Evolutionary conservation across 2,797 vertebrate species (phyloP).

Genomic region (Cryptoblepharus egeriae): DNA sequence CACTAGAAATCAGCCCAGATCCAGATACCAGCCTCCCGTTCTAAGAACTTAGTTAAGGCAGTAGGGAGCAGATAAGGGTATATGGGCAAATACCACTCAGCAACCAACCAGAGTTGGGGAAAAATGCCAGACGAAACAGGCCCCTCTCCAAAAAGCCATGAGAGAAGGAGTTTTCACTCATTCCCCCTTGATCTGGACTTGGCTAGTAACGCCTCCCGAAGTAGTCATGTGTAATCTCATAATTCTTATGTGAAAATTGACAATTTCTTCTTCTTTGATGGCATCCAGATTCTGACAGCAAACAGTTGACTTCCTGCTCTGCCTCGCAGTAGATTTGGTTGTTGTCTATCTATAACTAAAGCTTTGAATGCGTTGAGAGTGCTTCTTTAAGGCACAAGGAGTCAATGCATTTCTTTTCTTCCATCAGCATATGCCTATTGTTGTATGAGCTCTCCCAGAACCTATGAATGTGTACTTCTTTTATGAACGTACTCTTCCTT

Average conservation of each 20-base stretch:
- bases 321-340: neutral
- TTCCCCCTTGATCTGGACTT: no score
- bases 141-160: no score
- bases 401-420: constrained; percentile 23
- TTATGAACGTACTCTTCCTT: constrained; percentile 41
- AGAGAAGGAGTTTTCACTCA: no score
- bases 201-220: no score
- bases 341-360: neutral
- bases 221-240: no score
- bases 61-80: no score
- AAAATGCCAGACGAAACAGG: no score
- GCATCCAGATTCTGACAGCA: neutral
- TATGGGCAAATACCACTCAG: no score
- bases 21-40: no score
- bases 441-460: constrained; percentile 45
- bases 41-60: no score
- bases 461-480: constrained; percentile 39
- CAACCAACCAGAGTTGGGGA: no score
- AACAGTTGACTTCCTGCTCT: neutral
- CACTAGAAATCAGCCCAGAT: no score
- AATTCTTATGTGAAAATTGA: neutral
- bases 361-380: neutral
- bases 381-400: neutral
- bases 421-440: neutral
- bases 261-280: neutral